phyloP scores from a whole-genome alignment of 2,888 invertebrate genomes.

The Caenorhabditis becei region DNA sequence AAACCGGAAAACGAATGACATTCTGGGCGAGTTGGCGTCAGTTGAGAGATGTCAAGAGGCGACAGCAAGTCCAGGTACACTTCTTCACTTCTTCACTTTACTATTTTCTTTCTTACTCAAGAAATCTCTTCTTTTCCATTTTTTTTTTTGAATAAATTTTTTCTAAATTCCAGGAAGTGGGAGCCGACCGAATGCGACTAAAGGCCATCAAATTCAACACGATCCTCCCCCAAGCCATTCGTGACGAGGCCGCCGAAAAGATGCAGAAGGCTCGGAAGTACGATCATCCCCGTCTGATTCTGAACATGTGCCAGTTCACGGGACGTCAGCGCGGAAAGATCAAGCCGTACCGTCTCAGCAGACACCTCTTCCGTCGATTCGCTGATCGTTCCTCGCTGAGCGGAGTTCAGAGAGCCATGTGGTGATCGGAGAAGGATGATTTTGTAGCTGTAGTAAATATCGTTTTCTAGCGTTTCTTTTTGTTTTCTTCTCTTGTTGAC shows the following conservation, averaged over 20 bases:
- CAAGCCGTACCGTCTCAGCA: slow-evolving; percentile 89
- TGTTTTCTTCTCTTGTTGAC: slow-evolving; percentile 29
- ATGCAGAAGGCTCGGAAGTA: slow-evolving; percentile 77
- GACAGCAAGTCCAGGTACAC: slow-evolving; percentile 82
- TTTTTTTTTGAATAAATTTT: no score
- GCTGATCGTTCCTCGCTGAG: slow-evolving; percentile 95
- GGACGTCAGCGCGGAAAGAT: slow-evolving; percentile 90
- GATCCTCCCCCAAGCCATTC: slow-evolving; percentile 86
- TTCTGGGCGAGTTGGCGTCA: slow-evolving; percentile 89
- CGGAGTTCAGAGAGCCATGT: slow-evolving; percentile 95
- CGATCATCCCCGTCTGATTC: slow-evolving; percentile 80
- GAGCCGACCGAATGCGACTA: slow-evolving; percentile 88
- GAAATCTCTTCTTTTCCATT: background rate
- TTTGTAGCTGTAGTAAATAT: background rate
- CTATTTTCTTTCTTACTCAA: background rate
- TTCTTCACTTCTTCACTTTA: background rate
- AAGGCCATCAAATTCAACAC: slow-evolving; percentile 91
- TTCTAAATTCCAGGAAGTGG: slow-evolving; percentile 83
- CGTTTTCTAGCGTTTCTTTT: slow-evolving; percentile 1
- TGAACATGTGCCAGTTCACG: slow-evolving; percentile 90
- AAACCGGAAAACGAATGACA: slow-evolving; percentile 79
- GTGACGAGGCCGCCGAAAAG: slow-evolving; percentile 81
- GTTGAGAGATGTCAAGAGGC: slow-evolving; percentile 90
- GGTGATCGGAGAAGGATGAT: slow-evolving; percentile 85
- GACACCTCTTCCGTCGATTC: slow-evolving; percentile 84